Base-by-base conservation (phyloP, 2,797 vertebrate species). In the Falco concolor region DNA sequence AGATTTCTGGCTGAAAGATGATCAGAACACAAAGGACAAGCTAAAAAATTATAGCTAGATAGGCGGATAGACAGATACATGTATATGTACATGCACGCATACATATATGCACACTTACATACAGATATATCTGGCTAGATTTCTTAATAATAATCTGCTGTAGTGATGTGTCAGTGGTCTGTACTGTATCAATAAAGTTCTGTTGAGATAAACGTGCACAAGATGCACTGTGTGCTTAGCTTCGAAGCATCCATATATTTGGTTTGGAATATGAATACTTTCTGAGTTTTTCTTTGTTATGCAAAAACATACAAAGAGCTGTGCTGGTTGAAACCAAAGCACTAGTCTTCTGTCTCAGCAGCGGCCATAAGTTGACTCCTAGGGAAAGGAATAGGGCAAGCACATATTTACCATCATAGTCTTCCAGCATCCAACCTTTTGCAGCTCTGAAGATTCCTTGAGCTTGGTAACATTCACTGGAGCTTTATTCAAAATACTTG, bases 81-180 rank as follows among this genome's bases (percentile, higher is more conserved):
- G 3, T 2, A 12, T 44, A 44, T 17, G 42, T 27, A 22, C 15
- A 15, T 12, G 12, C 9, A 34, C 2, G 42, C 42, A 44, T 42
- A 3, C 3, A 11, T 27, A 22, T 15, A 15, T 12, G 12, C 9
- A 34, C 3, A 25, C 2, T 2, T 30, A 56, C 7, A 36, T 42
- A 36, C n/a, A 76, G n/a, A 44, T 12, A 45, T 5, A 34, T 60
- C 18, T 38, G 19, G 42, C 8, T 34, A 9, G 6, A 90, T 72
- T 77, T 88, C 30, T 19, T 75, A 20, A 21, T 12, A 9, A 45
- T 6, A 24, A 27, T 18, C 42, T 64, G 15, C 38, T 85, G n/a
- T 54, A 68, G 24, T 14, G 63, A 63, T 54, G 27, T 70, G 34
- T 67, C 56, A 28, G 38, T 83, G 34, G 27, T 32, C 44, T 83